phyloP scores from a whole-genome alignment of 1,140 invertebrate genomes.

The Ceratina japonica region DNA sequence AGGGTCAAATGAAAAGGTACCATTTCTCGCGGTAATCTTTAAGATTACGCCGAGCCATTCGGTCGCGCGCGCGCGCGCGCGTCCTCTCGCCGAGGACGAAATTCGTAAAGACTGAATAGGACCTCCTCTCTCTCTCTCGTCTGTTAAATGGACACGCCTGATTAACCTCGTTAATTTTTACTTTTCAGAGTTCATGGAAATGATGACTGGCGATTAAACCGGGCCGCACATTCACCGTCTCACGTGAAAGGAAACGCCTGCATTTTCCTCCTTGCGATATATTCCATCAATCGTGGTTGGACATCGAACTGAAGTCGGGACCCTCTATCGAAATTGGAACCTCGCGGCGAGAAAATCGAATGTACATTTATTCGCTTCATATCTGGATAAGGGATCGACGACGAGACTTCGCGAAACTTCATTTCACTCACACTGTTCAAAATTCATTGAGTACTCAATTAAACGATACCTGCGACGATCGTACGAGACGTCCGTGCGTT shows the following conservation, averaged over 20 bases:
- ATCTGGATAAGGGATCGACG: not conserved
- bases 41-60: not conserved
- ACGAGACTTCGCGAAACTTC: not conserved
- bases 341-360: not conserved
- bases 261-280: conserved; percentile 20
- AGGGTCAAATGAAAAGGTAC: conserved; percentile 1
- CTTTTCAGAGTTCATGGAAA: conserved; percentile 86
- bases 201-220: conserved; percentile 86
- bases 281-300: not conserved
- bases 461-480: conserved; percentile 18
- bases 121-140: not conserved
- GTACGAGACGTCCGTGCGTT: not conserved
- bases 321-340: conserved; percentile 9
- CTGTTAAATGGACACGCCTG: not conserved
- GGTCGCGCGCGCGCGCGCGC: too few relatives aligned
- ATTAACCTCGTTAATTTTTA: conserved; percentile 30
- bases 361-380: not conserved
- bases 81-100: too few relatives aligned
- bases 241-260: conserved; percentile 7
- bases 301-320: too few relatives aligned
- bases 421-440: conserved; percentile 13
- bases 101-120: not conserved
- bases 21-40: not conserved
- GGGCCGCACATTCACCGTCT: not conserved
- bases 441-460: conserved; percentile 20